Percentiles rank a stretch among this genome's conserved stretches.
These are phyloP conservation scores for Hapalemur alaotrensis DNA, from an alignment of 2,797 vertebrate genomes.

Conservation along the genomic window DNA sequence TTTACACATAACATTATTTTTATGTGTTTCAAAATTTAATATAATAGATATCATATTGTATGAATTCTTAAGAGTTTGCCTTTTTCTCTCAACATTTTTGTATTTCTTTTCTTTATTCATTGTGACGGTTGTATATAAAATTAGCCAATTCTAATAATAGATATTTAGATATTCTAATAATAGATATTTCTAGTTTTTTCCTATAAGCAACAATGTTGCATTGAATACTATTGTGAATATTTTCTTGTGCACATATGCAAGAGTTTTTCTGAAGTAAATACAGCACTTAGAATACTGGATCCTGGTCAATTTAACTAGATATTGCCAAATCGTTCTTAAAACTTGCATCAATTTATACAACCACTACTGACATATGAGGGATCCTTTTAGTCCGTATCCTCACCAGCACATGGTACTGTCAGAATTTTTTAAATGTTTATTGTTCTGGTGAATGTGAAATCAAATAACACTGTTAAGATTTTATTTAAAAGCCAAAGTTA, in stretches of 20 bases:
- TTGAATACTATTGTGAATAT: neutral
- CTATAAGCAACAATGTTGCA: neutral
- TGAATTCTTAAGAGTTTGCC: neutral
- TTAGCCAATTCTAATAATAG: slow-evolving; percentile 18
- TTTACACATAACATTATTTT: neutral
- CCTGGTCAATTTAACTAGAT: neutral
- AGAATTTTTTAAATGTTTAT: slow-evolving; percentile 26
- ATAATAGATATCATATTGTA: neutral
- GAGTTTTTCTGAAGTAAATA: slow-evolving; percentile 23
- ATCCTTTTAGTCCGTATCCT: neutral
- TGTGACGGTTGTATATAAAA: neutral
- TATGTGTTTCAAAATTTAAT: neutral
- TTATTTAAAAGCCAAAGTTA: slow-evolving; percentile 44
- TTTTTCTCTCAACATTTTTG: slow-evolving; percentile 1
- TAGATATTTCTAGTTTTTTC: neutral
- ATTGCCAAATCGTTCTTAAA: slow-evolving; percentile 24
- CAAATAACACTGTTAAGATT: slow-evolving; percentile 33
- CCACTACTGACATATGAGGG: neutral
- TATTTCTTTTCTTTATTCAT: neutral
- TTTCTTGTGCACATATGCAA: slow-evolving; percentile 34
- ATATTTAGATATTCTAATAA: slow-evolving; percentile 21
- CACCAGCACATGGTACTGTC: neutral
- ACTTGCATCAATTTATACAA: slow-evolving; percentile 11
- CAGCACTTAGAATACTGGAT: neutral
- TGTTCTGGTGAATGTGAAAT: slow-evolving; percentile 13